Evolutionary conservation across 2,797 vertebrate genomes (phyloP).

Genomic region (Sparidentex hasta): DNA sequence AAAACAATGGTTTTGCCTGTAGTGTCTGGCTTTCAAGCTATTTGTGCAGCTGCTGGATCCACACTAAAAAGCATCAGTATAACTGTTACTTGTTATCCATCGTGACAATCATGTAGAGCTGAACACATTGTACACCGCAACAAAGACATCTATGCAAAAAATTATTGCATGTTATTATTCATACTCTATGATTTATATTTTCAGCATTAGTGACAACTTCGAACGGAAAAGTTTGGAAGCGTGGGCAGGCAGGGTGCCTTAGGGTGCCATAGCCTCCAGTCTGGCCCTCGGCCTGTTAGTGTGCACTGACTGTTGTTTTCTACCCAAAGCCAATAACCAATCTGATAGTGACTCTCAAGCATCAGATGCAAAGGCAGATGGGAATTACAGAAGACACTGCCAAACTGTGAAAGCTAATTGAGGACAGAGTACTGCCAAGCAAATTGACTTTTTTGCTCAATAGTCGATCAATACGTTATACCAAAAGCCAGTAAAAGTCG

Average conservation of each 20-base stretch:
- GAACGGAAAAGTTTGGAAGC: background rate
- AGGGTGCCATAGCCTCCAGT: background rate
- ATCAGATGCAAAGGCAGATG: background rate
- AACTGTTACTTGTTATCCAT: no score
- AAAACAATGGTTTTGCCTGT: no score
- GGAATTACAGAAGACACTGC: background rate
- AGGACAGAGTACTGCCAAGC: background rate
- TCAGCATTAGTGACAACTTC: background rate
- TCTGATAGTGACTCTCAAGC: background rate
- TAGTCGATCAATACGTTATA: background rate
- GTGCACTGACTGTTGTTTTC: background rate
- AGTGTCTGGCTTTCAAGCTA: no score
- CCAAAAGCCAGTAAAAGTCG: conserved; percentile 2
- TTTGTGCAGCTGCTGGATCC: background rate
- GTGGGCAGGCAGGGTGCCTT: background rate
- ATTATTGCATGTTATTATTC: background rate
- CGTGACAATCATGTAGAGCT: background rate
- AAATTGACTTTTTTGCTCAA: background rate
- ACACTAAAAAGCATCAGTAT: no score
- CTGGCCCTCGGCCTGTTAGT: background rate
- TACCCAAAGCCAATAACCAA: background rate
- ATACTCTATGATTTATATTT: background rate
- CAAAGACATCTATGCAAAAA: no score
- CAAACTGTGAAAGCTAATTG: background rate
- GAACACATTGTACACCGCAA: background rate